Conservation (phyloP, 2,113 vertebrate genomes). For the Lophochroa leadbeateri region DNA sequence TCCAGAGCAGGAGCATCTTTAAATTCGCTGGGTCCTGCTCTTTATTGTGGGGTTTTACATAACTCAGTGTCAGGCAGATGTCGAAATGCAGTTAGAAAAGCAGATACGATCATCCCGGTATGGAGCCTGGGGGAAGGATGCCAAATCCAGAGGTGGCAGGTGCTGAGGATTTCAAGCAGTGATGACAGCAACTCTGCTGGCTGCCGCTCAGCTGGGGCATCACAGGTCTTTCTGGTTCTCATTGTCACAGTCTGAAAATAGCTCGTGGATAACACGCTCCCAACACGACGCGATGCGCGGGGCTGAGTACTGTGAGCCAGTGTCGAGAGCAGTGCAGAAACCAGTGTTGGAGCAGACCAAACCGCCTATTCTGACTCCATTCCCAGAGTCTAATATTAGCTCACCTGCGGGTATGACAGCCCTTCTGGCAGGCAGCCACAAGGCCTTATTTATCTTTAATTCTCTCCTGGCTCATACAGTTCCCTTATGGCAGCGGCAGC, state of each 20-base stretch:
- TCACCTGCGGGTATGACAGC: not conserved
- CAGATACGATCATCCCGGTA: not conserved
- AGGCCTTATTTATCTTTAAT: not conserved
- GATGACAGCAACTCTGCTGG: not conserved
- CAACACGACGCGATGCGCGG: accelerated
- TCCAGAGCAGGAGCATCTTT: not conserved
- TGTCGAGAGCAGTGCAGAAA: not conserved
- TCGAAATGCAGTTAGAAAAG: not conserved
- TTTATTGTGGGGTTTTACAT: not conserved
- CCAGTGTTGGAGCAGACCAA: not conserved
- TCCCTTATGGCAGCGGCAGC: not conserved
- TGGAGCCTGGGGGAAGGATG: not conserved
- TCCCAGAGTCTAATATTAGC: not conserved
- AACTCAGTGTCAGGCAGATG: not conserved
- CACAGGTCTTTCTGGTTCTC: not conserved
- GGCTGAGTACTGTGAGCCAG: not conserved
- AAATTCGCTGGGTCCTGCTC: not conserved
- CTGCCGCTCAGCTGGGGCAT: conserved; percentile 13
- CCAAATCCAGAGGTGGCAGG: not conserved
- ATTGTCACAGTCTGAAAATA: conserved; percentile 43
- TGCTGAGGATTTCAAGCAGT: not conserved
- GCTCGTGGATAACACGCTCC: not conserved
- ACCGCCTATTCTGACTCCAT: not conserved
- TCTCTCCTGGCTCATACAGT: not conserved
- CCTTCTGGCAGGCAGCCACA: not conserved